Base-by-base conservation (phyloP, 2,888 invertebrate genomes). In the Machimus atricapillus region DNA sequence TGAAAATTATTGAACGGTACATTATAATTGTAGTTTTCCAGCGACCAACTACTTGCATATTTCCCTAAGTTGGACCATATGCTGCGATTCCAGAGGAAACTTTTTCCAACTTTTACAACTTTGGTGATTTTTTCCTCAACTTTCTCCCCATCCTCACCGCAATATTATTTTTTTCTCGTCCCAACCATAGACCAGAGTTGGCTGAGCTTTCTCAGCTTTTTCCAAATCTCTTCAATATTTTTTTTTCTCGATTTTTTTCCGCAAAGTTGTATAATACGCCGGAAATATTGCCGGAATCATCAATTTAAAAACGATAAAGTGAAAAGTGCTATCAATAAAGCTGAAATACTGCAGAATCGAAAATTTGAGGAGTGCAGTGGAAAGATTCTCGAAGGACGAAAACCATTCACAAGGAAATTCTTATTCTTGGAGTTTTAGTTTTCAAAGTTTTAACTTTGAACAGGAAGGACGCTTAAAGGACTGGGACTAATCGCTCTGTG, bases 1-100 rank as follows among this genome's bases (percentile, higher is more conserved):
- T 66, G 83, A 83, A 83, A 83, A 83, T 83, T 83, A 83, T 83
- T 83, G 83, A 83, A 83, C 73, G 66, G 66, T 83, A 83, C 83
- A 40, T 58, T 83, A 66, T 83, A 83, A 83, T 83, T 83, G 83
- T 83, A 83, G 83, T 83, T 83, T 66, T 12, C 83, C 83, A 66
- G 34, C 76, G n/a, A 58, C 81, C 81, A 83, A 83, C 83, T 66
- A 83, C 83, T 83, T 83, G 83, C 58, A 73, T 83, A 83, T 83
- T 66, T 83, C 40, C 66, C 40, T 19, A 83, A 83, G 66, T 83
- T 83, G 37, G n/a, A 19, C 83, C 83, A 83, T 83, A 73, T 83
- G 83, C 83, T 83, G 66, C 83, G 37, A 40, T 66, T 58, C 83
- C 40, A 19, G 43, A n/a, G 52, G n/a, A 83, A 83, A 19, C 31